A percentile compares a stretch with the other conserved stretches of the same genome.
These are phyloP conservation scores for Lutjanus erythropterus DNA, from an alignment of 2,113 vertebrate species.

Conservation along the genomic window DNA sequence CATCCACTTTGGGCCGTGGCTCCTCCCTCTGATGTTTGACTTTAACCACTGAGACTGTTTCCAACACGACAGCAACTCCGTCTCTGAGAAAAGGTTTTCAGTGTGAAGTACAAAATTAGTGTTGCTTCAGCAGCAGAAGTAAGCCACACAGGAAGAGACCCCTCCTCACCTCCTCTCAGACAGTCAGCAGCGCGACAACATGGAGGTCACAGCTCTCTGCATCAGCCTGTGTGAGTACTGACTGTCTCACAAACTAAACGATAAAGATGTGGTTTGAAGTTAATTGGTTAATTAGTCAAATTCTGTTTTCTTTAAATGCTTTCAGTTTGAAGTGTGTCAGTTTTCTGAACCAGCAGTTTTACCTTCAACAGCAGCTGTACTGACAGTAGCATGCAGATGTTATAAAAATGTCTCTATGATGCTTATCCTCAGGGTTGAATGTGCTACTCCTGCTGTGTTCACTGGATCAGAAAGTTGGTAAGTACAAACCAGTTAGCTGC, in stretches of 20 bases:
- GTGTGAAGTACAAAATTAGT: background rate
- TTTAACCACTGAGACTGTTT: background rate
- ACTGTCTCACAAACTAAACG: background rate
- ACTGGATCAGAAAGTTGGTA: background rate
- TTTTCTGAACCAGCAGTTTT: too few species aligned
- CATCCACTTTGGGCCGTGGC: too few species aligned
- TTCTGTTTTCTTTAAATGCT: too few species aligned
- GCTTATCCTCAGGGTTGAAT: background rate
- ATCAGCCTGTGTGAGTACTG: slow-evolving; percentile 11
- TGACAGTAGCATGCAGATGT: too few species aligned
- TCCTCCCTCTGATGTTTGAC: background rate
- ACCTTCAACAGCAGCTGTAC: background rate
- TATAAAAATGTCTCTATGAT: too few species aligned
- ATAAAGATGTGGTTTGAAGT: background rate
- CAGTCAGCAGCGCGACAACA: background rate
- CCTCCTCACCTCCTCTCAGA: background rate
- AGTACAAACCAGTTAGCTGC: background rate
- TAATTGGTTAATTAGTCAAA: too few species aligned
- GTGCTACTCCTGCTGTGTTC: background rate
- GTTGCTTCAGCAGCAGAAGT: background rate
- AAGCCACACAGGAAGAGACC: background rate
- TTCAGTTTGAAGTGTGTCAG: too few species aligned
- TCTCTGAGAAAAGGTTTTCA: background rate
- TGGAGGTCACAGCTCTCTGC: too few species aligned
- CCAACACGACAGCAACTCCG: background rate